Percentiles rank a stretch among this genome's conserved stretches.
phyloP scores from a whole-genome alignment of 2,113 vertebrate species.

The Rousettus leschenaultii region DNA sequence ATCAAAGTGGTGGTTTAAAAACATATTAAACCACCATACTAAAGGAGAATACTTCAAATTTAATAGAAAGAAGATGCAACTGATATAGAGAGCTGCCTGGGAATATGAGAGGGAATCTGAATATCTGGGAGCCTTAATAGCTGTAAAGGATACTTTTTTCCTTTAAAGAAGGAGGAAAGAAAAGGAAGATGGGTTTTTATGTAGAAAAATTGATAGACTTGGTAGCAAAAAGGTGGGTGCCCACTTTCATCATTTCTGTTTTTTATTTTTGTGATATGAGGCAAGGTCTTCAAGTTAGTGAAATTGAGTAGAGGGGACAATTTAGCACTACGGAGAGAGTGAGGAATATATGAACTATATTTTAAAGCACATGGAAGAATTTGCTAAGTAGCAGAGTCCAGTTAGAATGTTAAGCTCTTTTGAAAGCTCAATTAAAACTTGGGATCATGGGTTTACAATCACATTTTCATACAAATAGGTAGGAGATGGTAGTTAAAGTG shows the following conservation, averaged over 20 bases:
- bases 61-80: neutral
- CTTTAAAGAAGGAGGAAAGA: neutral
- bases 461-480: neutral
- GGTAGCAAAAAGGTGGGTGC: neutral
- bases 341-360: neutral
- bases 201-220: neutral
- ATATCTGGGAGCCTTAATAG: neutral
- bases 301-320: neutral
- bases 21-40: neutral
- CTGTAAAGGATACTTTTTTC: neutral
- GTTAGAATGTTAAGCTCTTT: neutral
- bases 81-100: neutral
- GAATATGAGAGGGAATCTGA: neutral
- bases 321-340: neutral
- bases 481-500: neutral
- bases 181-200: neutral
- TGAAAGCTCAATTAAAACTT: neutral
- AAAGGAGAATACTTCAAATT: neutral
- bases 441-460: neutral
- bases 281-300: neutral
- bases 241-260: neutral
- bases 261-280: neutral
- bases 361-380: neutral
- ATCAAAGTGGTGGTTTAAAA: neutral
- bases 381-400: neutral